phyloP scores from a whole-genome alignment of 1,140 invertebrate species.

The Ridgeia piscesae region DNA sequence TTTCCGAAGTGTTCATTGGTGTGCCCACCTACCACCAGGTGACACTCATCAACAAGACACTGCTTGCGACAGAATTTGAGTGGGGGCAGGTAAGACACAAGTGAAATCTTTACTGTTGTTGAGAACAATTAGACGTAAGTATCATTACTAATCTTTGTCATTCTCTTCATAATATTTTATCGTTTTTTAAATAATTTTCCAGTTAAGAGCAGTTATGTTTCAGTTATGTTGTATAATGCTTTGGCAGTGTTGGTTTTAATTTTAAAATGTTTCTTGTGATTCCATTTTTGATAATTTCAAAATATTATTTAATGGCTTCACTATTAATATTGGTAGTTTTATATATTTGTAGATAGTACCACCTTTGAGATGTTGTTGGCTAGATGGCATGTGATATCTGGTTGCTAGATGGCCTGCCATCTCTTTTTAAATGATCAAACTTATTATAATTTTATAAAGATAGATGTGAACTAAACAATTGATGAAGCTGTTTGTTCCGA shows the following conservation, averaged over 20 bases:
- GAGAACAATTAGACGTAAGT: not conserved
- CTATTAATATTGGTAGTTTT: no score
- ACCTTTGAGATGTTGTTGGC: not conserved
- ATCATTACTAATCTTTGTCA: not conserved
- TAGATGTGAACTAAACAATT: not conserved
- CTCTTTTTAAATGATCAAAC: not conserved
- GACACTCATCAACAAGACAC: slow-evolving; percentile 44
- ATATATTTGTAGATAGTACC: no score
- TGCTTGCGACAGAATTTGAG: slow-evolving; percentile 36
- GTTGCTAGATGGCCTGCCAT: no score
- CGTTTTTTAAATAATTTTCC: not conserved
- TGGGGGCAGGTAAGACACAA: slow-evolving; percentile 34
- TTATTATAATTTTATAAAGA: not conserved
- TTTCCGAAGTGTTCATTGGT: slow-evolving; percentile 41
- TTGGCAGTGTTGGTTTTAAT: not conserved
- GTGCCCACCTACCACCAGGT: slow-evolving; percentile 38
- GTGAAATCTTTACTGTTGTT: not conserved
- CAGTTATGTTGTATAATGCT: not conserved
- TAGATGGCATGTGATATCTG: not conserved
- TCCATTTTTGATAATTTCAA: not conserved
- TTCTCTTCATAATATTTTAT: not conserved
- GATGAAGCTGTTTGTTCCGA: not conserved
- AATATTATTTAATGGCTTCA: not conserved
- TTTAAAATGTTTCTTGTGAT: not conserved
- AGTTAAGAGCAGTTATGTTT: not conserved